Conservation (phyloP, 1,140 invertebrate genomes). For the Euura lappo region DNA sequence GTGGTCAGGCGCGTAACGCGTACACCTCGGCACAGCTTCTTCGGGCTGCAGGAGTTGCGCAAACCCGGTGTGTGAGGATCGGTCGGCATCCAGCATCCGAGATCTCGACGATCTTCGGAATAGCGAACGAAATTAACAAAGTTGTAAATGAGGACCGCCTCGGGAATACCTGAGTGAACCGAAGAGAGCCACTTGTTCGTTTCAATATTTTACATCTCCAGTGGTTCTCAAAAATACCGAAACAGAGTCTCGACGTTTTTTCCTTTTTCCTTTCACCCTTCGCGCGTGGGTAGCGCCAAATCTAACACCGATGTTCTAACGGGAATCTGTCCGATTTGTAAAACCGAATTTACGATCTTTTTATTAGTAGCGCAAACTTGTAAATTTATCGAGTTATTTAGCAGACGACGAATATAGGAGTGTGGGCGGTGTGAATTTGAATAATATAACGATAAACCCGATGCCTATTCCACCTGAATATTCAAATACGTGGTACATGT, state of each 20-base stretch:
- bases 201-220: conserved; percentile 34
- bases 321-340: background rate
- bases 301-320: background rate
- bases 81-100: background rate
- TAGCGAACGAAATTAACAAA: conserved; percentile 35
- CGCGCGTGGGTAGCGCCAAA: background rate
- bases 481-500: too few relatives aligned
- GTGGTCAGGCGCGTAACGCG: too few relatives aligned
- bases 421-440: too few relatives aligned
- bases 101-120: background rate
- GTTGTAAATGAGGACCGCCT: conserved; percentile 31
- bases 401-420: background rate
- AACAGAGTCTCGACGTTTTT: background rate
- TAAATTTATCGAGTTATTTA: background rate
- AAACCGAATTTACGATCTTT: background rate
- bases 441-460: too few relatives aligned
- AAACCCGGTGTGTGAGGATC: background rate
- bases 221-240: conserved; percentile 11
- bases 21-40: background rate
- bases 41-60: background rate
- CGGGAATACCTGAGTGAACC: conserved; percentile 29
- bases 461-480: too few relatives aligned
- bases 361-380: background rate
- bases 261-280: too few relatives aligned
- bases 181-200: conserved; percentile 22